A percentile compares a stretch with the other conserved stretches of the same genome.
These are phyloP conservation scores for Notothenia coriiceps DNA, from an alignment of 2,113 vertebrate genomes.

Conservation along the genomic window DNA sequence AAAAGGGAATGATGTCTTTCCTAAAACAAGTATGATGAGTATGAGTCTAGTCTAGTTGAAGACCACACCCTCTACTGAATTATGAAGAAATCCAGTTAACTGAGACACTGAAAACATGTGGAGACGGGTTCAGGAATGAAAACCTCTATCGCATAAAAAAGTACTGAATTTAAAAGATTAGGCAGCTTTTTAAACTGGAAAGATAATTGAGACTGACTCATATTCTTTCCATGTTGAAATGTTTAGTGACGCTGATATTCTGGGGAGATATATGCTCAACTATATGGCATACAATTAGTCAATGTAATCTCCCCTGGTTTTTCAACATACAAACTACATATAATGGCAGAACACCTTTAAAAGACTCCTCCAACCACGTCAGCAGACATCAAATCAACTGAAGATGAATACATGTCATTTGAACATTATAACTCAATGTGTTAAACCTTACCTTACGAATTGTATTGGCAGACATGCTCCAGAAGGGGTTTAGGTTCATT, in stretches of 20 bases:
- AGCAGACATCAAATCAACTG: neutral
- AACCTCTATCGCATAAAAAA: neutral
- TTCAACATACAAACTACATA: neutral
- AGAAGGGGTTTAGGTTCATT: conserved; percentile 98
- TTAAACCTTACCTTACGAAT: conserved; percentile 89
- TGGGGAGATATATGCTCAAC: neutral
- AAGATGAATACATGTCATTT: neutral
- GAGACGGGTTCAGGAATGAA: neutral
- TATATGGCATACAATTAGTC: neutral
- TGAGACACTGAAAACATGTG: neutral
- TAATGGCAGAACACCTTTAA: neutral
- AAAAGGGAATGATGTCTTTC: neutral
- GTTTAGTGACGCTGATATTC: neutral
- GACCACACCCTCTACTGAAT: neutral
- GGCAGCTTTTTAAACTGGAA: neutral
- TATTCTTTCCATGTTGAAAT: neutral
- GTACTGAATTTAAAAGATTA: neutral
- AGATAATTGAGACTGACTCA: neutral
- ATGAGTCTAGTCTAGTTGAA: too few relatives aligned
- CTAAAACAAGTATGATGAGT: neutral
- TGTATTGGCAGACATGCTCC: conserved; percentile 96
- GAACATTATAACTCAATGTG: neutral
- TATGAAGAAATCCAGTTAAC: conserved; percentile 1
- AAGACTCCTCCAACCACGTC: too few relatives aligned
- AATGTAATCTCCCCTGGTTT: neutral